Base-by-base conservation (phyloP, 2,797 vertebrate genomes). In the Enteromius viviparus region DNA sequence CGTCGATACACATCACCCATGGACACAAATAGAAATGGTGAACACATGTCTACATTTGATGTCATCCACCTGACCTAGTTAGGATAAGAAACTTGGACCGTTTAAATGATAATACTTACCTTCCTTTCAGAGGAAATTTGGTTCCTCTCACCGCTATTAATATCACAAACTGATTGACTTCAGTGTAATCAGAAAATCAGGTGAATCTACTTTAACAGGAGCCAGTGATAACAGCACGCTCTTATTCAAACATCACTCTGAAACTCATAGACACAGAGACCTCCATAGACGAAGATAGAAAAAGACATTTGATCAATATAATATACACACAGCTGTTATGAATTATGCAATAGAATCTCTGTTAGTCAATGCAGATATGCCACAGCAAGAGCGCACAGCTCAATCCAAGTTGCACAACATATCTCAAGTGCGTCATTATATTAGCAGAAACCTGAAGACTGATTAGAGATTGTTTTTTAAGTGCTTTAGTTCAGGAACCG, bases 21-120 rank as follows among this genome's bases (percentile, higher is more conserved):
- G 23, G 37, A 70, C 65, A 45, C 64, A 37, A 83, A 83, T 49
- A 60, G 65, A 76, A 77, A 60, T 37, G 6, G 51, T 58, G 74
- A 77, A 60, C 65, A 34, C 40, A 75, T 76, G 53, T 70, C 51
- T 45, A 62, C 42, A 45, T 82, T 66, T 82, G 71, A 82, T 82
- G 60, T 82, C 71, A 76, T 82, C 45, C 69, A 26, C 51, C 12
- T 83, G 81, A 83, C 81, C 81, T 51, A 83, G 81, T 78, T 83
- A 60, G 65, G 53, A 78, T 60, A 17, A 49, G 65, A 78, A 26
- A 29, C 65, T 45, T 60, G 40, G 53, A 26, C 60, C 55, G 34
- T 60, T 70, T 23, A 69, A 77, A 69, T 70, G 51, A 26, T 60
- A 78, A 78, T 78, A 69, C 81, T 83, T 70, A 83, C 81, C 40